These are phyloP conservation scores for Sepioteuthis lessoniana DNA, from an alignment of 2,888 invertebrate species.

Conservation along the genomic window DNA sequence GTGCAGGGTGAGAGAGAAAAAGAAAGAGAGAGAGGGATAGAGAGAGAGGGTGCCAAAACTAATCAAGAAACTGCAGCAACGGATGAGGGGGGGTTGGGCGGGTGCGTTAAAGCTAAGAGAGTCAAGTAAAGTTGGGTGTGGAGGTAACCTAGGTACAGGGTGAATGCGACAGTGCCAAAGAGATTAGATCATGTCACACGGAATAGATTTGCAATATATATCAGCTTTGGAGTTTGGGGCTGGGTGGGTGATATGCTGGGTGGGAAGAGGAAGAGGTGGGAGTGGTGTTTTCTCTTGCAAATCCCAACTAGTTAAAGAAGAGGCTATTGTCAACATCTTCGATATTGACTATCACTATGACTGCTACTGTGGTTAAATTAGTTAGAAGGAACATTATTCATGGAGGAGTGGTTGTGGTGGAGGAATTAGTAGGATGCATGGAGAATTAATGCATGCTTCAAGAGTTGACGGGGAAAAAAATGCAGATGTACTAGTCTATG, in stretches of 20 bases:
- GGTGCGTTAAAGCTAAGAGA: not conserved
- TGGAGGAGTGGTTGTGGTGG: not conserved
- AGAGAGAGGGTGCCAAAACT: not conserved
- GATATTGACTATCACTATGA: not conserved
- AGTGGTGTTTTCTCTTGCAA: not conserved
- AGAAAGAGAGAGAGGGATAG: not conserved
- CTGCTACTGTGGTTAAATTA: not conserved
- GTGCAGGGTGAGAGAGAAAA: not conserved
- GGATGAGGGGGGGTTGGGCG: not conserved
- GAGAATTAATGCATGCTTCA: not conserved
- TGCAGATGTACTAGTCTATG: too few relatives aligned
- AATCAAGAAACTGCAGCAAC: not conserved
- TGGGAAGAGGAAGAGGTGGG: too few relatives aligned
- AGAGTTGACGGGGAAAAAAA: not conserved
- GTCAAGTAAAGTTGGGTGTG: not conserved
- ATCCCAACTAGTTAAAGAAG: not conserved
- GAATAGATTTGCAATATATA: slow-evolving; percentile 33
- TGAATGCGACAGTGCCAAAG: slow-evolving; percentile 8
- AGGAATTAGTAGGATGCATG: not conserved
- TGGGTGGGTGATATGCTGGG: too few relatives aligned
- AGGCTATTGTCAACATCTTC: not conserved
- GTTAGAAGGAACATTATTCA: not conserved
- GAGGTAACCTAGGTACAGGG: not conserved
- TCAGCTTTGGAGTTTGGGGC: not conserved
- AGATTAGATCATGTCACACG: slow-evolving; percentile 33